These are phyloP conservation scores for Leucopsar rothschildi DNA, from an alignment of 2,113 vertebrate species.

Conservation along the genomic window DNA sequence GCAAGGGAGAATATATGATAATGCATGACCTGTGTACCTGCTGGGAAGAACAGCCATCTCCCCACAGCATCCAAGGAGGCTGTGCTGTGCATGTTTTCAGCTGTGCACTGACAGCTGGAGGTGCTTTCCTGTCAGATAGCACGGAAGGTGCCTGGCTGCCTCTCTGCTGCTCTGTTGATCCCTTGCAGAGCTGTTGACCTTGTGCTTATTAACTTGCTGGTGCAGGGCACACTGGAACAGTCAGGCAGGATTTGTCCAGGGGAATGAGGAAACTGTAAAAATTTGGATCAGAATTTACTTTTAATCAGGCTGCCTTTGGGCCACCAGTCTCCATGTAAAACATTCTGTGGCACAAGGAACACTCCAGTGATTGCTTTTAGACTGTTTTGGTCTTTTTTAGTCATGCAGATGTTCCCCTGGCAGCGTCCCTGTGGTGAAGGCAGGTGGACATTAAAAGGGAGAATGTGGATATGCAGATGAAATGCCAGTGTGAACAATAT, in stretches of 20 bases:
- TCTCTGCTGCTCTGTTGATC: neutral
- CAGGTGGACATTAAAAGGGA: neutral
- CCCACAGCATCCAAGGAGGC: neutral
- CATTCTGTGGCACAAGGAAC: neutral
- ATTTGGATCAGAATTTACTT: neutral
- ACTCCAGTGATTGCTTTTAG: neutral
- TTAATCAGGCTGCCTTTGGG: neutral
- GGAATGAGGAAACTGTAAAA: neutral
- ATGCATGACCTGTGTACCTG: neutral
- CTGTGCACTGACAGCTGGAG: neutral
- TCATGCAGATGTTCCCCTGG: neutral
- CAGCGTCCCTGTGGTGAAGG: neutral
- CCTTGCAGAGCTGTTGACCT: neutral
- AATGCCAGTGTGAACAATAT: neutral
- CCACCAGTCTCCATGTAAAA: neutral
- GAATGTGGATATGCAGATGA: neutral
- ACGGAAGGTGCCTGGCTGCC: neutral
- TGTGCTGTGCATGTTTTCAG: rapidly evolving
- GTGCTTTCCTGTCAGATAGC: neutral
- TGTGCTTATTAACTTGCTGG: neutral
- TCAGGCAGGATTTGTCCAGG: neutral
- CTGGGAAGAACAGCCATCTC: neutral
- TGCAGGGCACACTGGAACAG: neutral
- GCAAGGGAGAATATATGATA: neutral
- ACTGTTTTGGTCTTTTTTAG: neutral